These are phyloP conservation scores for Timandra comae DNA, from an alignment of 2,888 invertebrate species.

Conservation along the genomic window DNA sequence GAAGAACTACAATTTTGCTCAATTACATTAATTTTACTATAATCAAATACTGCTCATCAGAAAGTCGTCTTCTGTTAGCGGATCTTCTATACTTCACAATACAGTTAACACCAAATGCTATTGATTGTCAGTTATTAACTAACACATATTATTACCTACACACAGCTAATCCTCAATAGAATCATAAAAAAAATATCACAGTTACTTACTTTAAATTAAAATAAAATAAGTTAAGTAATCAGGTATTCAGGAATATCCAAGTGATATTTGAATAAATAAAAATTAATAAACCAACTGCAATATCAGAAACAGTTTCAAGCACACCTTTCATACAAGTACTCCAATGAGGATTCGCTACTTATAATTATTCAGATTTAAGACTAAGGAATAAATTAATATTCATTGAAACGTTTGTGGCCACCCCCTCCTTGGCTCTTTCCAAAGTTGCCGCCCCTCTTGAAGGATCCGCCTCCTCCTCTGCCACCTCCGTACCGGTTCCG, in stretches of 20 bases:
- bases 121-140: too few species aligned
- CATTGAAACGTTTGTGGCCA: constrained; percentile 64
- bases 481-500: constrained; percentile 66
- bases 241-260: constrained; percentile 43
- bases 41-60: too few species aligned
- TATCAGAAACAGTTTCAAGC: constrained; percentile 33
- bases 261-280: constrained; percentile 9
- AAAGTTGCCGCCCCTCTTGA: constrained; percentile 65
- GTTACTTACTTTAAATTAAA: constrained; percentile 14
- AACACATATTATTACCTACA: too few species aligned
- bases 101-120: too few species aligned
- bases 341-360: constrained; percentile 54
- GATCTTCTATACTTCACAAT: too few species aligned
- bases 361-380: constrained; percentile 13
- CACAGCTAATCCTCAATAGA: constrained; percentile 54
- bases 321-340: constrained; percentile 49
- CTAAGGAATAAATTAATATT: constrained; percentile 44
- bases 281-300: constrained; percentile 37
- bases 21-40: background rate
- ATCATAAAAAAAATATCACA: constrained; percentile 69
- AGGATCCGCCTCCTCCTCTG: constrained; percentile 69
- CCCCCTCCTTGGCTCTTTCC: constrained; percentile 57
- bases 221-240: background rate
- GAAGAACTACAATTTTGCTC: background rate
- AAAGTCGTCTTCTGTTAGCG: too few species aligned